These are phyloP conservation scores for Eurois occulta DNA, from an alignment of 2,888 invertebrate genomes.

Conservation along the genomic window DNA sequence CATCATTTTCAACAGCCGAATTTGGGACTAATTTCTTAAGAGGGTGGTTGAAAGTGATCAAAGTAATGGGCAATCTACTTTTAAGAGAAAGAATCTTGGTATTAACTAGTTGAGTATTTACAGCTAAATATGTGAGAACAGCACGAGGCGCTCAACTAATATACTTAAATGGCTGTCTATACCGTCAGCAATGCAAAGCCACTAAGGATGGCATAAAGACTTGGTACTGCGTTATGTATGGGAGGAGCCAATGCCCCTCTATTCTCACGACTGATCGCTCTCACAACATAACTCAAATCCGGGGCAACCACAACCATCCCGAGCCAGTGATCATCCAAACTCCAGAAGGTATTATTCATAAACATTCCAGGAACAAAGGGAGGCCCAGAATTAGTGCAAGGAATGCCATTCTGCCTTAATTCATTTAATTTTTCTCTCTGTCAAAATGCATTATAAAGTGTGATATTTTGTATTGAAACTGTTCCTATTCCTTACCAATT, in stretches of 20 bases:
- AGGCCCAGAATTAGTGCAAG: constrained; percentile 41
- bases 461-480: constrained; percentile 18
- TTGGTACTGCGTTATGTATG: constrained; percentile 79
- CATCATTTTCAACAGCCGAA: constrained; percentile 5
- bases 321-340: constrained; percentile 70
- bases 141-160: constrained; percentile 73
- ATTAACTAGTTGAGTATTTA: constrained; percentile 47
- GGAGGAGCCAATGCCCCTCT: constrained; percentile 69
- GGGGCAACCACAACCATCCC: constrained; percentile 73
- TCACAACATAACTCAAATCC: constrained; percentile 74
- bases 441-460: neutral
- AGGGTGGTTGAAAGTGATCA: constrained; percentile 12
- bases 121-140: constrained; percentile 75
- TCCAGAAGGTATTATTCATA: constrained; percentile 68
- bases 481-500: constrained; percentile 19
- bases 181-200: constrained; percentile 72
- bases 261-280: constrained; percentile 69
- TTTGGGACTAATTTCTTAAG: neutral
- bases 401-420: constrained; percentile 53
- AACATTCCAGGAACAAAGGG: constrained; percentile 48
- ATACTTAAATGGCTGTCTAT: constrained; percentile 70
- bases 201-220: constrained; percentile 71
- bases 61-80: neutral
- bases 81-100: neutral
- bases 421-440: constrained; percentile 4